Conservation (phyloP, 2,113 vertebrate genomes). For the Eudorcas thomsonii region DNA sequence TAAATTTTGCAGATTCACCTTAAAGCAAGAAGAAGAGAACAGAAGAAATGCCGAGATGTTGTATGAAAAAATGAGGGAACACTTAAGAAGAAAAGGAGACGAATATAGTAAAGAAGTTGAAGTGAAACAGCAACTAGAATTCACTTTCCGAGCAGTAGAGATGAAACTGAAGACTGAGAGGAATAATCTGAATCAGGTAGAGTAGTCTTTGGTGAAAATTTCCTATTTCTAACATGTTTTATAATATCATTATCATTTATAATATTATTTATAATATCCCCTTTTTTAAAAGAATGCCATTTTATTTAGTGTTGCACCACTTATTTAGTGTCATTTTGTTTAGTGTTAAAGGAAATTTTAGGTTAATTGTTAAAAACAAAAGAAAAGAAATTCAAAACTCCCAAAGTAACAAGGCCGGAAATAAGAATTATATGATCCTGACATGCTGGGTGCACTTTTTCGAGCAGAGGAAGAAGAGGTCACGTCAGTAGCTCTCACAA, state of each 20-base stretch:
- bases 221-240: background rate
- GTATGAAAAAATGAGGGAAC: constrained; percentile 85
- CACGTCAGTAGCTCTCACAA: too few species aligned
- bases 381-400: too few species aligned
- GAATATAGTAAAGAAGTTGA: constrained; percentile 86
- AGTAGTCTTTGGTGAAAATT: background rate
- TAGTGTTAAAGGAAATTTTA: background rate
- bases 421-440: too few species aligned
- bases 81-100: constrained; percentile 88
- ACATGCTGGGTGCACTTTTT: too few species aligned
- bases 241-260: too few species aligned
- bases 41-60: constrained; percentile 84
- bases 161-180: constrained; percentile 86
- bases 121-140: constrained; percentile 87
- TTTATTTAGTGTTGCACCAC: too few species aligned
- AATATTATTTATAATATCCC: background rate
- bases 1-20: constrained; percentile 83
- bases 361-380: too few species aligned
- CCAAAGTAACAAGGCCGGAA: too few species aligned
- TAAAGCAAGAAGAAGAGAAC: constrained; percentile 93
- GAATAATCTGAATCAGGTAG: constrained; percentile 89
- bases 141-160: constrained; percentile 85
- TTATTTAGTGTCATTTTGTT: background rate
- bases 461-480: too few species aligned
- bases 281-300: too few species aligned